phyloP scores from a whole-genome alignment of 2,888 invertebrate genomes.

The Cordilura impudica region DNA sequence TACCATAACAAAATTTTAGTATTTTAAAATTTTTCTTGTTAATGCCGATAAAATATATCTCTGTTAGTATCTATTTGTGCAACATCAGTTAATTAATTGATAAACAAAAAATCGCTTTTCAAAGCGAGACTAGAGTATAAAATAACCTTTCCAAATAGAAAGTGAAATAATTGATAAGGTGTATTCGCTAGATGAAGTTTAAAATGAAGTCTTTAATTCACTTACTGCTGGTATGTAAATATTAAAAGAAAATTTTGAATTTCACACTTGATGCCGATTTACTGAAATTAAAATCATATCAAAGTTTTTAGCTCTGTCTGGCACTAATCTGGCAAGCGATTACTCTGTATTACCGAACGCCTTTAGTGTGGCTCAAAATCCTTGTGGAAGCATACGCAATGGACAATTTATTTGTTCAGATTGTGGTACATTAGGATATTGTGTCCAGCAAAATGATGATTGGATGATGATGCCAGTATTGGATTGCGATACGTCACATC shows the following conservation, averaged over 20 bases:
- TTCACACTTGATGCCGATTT: not conserved
- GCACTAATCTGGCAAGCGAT: not conserved
- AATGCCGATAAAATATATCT: too few relatives aligned
- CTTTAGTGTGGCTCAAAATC: slow-evolving; percentile 64
- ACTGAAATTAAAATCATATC: not conserved
- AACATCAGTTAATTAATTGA: too few relatives aligned
- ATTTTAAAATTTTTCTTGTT: too few relatives aligned
- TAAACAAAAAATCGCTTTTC: too few relatives aligned
- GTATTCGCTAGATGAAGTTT: not conserved
- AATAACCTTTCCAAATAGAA: too few relatives aligned
- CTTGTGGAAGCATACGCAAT: slow-evolving; percentile 67
- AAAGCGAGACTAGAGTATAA: too few relatives aligned
- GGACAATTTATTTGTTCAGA: slow-evolving; percentile 70
- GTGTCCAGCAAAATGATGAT: slow-evolving; percentile 61
- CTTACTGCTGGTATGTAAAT: not conserved
- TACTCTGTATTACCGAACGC: slow-evolving; percentile 51
- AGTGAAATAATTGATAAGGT: too few relatives aligned
- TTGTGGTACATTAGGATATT: slow-evolving; percentile 68
- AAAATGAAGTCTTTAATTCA: not conserved
- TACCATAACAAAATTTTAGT: too few relatives aligned
- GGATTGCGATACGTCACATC: slow-evolving; percentile 64
- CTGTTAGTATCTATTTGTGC: too few relatives aligned
- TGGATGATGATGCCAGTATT: slow-evolving; percentile 67
- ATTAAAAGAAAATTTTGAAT: not conserved
- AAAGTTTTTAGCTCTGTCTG: slow-evolving; percentile 1